Conservation (phyloP, 2,888 invertebrate genomes). For the Thymelicus acteon region DNA sequence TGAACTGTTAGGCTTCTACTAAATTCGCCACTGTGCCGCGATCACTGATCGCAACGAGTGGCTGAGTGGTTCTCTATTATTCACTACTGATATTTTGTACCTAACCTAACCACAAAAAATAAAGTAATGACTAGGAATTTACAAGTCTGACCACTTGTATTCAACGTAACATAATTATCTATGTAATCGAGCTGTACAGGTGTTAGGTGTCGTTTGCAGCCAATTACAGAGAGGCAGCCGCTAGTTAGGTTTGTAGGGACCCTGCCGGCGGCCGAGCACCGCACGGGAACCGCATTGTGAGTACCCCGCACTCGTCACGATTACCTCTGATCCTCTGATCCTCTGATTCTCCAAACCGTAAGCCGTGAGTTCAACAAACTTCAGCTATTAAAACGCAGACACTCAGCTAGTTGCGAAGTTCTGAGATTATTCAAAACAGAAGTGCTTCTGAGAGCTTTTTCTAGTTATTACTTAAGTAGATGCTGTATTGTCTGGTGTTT, state of each 20-base stretch:
- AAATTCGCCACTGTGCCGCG: not conserved
- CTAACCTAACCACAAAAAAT: too few relatives aligned
- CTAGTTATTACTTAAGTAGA: constrained; percentile 9
- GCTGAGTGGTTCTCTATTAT: not conserved
- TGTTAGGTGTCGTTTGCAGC: too few relatives aligned
- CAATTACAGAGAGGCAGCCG: too few relatives aligned
- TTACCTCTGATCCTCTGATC: constrained; percentile 23
- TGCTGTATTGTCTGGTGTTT: not conserved
- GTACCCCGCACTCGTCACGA: not conserved
- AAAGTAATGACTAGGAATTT: too few relatives aligned
- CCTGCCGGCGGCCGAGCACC: too few relatives aligned
- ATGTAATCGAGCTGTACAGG: too few relatives aligned
- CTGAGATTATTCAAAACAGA: constrained; percentile 17
- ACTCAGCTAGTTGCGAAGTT: constrained; percentile 8
- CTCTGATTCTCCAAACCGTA: not conserved
- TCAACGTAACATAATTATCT: too few relatives aligned
- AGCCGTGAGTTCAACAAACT: constrained; percentile 7
- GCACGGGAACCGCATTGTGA: too few relatives aligned
- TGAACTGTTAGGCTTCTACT: constrained; percentile 12
- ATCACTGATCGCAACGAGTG: not conserved
- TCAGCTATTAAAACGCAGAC: constrained; percentile 20
- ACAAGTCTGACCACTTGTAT: too few relatives aligned
- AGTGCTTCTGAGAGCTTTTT: constrained; percentile 10
- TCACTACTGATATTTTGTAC: too few relatives aligned
- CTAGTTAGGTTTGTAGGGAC: too few relatives aligned